Conservation (phyloP, 2,888 invertebrate species). For the Dynastes tityus region DNA sequence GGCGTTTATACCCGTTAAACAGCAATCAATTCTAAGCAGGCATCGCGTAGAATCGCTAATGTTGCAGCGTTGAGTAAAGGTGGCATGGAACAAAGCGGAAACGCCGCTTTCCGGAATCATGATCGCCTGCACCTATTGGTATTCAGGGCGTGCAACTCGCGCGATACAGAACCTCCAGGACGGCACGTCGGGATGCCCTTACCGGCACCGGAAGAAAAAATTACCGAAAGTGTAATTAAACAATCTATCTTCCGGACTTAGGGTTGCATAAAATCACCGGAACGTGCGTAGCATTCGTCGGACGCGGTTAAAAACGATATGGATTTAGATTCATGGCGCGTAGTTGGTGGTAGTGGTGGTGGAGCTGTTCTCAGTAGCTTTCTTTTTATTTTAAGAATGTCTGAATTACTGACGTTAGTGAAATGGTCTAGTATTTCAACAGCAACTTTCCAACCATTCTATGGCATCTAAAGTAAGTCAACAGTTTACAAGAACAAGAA, state of each 20-base stretch:
- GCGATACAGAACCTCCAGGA: background rate
- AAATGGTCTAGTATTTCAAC: too few species aligned
- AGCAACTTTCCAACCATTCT: too few species aligned
- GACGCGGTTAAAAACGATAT: background rate
- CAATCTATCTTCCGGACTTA: slow-evolving; percentile 16
- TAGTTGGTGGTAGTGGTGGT: background rate
- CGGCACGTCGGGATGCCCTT: background rate
- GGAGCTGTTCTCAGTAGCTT: too few species aligned
- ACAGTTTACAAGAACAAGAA: too few species aligned
- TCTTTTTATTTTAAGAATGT: too few species aligned
- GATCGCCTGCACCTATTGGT: background rate
- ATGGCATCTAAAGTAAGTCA: too few species aligned
- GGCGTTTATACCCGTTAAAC: background rate
- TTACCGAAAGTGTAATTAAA: slow-evolving; percentile 12
- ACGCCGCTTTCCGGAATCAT: background rate
- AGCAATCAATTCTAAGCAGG: background rate
- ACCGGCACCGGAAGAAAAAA: slow-evolving; percentile 5
- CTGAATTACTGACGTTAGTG: too few species aligned
- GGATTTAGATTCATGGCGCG: background rate
- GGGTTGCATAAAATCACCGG: slow-evolving; percentile 8
- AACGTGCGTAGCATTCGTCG: background rate
- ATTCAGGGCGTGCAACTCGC: background rate
- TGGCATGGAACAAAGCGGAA: background rate
- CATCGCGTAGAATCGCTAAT: background rate
- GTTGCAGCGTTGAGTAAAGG: background rate